Base-by-base conservation (phyloP, 2,113 vertebrate species). In the Setophaga coronata region DNA sequence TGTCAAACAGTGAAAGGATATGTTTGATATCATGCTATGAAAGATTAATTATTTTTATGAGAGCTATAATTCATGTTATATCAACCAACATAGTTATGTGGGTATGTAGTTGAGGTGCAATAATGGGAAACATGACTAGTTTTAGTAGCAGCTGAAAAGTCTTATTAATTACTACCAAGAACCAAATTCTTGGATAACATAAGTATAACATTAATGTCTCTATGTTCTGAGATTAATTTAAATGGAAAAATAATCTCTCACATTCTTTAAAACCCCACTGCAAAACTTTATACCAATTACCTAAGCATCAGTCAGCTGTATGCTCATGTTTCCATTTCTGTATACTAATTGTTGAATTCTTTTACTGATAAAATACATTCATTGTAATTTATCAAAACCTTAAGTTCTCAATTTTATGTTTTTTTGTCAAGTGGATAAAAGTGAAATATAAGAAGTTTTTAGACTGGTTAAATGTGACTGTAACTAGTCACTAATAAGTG, bases 121-220 rank as follows among this genome's bases (percentile, higher is more conserved):
- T 65, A 58, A 10, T 10, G 88, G 51, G 33, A 89, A 82, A 78
- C 36, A 80, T 85, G 77, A 54, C 42, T 83, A 71, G 80, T 92
- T 94, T 94, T 90, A 93, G 45, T 72, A 87, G 56, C 26, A 83
- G 64, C 78, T 73, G 34, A 78, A 87, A 89, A 69, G 21, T n/a
- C 43, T 34, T 79, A 58, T 26, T 86, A 91, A 81, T 77, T 82
- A 70, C 73, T 65, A 65, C 34, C 65, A 86, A 66, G 48, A 40
- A 90, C 40, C 12, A 78, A 93, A 33, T 11, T 91, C 29, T 28
- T 95, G 64, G 38, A 93, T 87, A 76, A 58, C 3, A 3, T 24
- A 36, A 45, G n/a, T 25, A 25, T 38, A 74, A 71, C 65, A 87
- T 72, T 77, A 90, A 83, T 73, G 28, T n/a, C 62, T 77, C 56